Evolutionary conservation across 2,888 invertebrate genomes (phyloP).

Genomic region (Urechis unicinctus): DNA sequence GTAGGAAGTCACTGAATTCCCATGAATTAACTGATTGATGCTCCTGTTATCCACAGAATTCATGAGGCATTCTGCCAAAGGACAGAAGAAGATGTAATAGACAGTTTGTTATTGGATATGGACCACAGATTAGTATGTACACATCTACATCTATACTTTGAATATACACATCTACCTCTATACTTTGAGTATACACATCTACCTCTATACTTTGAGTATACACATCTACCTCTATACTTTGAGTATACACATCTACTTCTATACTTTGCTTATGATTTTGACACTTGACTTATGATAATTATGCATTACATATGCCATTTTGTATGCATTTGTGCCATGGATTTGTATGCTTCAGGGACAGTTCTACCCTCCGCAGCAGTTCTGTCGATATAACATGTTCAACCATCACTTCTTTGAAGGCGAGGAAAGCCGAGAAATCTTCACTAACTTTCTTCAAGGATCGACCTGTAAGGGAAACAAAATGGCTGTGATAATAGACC

Average conservation of each 20-base stretch:
- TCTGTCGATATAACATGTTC: slow-evolving; percentile 82
- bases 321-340: no score
- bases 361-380: slow-evolving; percentile 55
- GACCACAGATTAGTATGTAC: slow-evolving; percentile 65
- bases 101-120: slow-evolving; percentile 71
- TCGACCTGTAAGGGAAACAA: slow-evolving; percentile 38
- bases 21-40: no score
- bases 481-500: slow-evolving; percentile 60
- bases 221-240: no score
- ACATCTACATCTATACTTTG: no score
- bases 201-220: no score
- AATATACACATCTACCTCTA: no score
- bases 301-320: no score
- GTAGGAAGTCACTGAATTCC: no score
- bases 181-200: no score
- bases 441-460: slow-evolving; percentile 26
- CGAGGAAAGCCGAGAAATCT: slow-evolving; percentile 27
- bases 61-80: slow-evolving; percentile 17
- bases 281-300: neutral
- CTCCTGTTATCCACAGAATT: no score
- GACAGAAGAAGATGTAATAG: no score
- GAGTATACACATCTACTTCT: no score
- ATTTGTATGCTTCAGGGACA: slow-evolving; percentile 47
- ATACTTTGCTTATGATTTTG: neutral
- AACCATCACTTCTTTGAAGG: slow-evolving; percentile 75